Evolutionary conservation across 2,797 vertebrate genomes (phyloP).

Genomic region (Coendou prehensilis): DNA sequence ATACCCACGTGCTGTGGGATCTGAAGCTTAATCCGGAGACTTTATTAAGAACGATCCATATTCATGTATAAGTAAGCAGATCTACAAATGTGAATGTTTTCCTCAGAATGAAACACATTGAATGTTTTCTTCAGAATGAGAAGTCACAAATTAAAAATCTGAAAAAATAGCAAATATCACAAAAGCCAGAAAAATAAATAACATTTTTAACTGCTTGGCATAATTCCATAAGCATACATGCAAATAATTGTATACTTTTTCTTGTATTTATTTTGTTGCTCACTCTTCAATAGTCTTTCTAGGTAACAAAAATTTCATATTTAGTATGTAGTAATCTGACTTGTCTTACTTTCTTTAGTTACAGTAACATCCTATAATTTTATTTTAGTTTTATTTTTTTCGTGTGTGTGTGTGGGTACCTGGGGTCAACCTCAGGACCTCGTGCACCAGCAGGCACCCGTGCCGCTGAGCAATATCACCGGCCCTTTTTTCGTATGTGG

Average conservation of each 20-base stretch:
- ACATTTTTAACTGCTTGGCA: not conserved
- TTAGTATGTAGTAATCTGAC: not conserved
- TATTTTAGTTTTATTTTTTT: not conserved
- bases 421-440: too few relatives aligned
- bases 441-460: too few relatives aligned
- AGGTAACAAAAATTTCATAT: not conserved
- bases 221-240: not conserved
- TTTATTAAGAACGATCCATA: not conserved
- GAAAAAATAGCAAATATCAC: not conserved
- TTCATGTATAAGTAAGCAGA: not conserved
- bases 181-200: not conserved
- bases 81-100: not conserved
- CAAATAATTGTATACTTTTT: not conserved
- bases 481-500: too few relatives aligned
- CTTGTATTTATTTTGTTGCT: not conserved
- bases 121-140: not conserved
- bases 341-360: not conserved
- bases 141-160: constrained; percentile 6
- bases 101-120: not conserved
- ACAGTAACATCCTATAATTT: not conserved
- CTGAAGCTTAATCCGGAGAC: not conserved
- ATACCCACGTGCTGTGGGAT: not conserved
- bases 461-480: too few relatives aligned
- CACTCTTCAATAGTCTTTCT: not conserved
- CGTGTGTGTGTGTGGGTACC: too few relatives aligned